Evolutionary conservation across 2,797 vertebrate species (phyloP), one percentile per base, ranked within the genome.

Genomic region (Neosalanx taihuensis): DNA sequence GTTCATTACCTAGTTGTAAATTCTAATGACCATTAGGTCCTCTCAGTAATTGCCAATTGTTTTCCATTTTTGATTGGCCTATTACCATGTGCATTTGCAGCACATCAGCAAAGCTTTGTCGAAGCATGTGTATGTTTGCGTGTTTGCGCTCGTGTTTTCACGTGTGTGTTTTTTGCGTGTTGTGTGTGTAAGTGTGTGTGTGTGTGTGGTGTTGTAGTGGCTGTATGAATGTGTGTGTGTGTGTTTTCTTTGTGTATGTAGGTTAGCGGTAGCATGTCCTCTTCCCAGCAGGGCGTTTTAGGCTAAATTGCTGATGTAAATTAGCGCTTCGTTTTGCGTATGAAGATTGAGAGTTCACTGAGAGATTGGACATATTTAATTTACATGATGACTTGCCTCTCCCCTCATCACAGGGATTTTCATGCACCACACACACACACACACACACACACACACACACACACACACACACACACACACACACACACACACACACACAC

Each of bases 1-100:
- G 95, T 98, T 99, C 97, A 99, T 99, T 99, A 99, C 96, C 96
- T 98, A 95, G 97, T 98, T 98, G 97, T 98, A 97, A 96, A 98
- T 98, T 98, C 97, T 98, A 99, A 99, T 98, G 97, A 97, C 97
- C 97, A 99, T 99, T 98, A 99, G 97, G 96, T 96, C 96, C 95
- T 98, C 95, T 94, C 96, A 96, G 94, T 96, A 96, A 96, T 96
- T 96, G 94, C 93, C 94, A 96, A 95, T 95, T 96, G 95, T 95
- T 95, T 96, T 96, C 94, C 95, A 96, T 95, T 95, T 96, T 94
- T 95, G 95, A 96, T 96, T 96, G 94, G 95, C 95, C 94, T 95
- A 95, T 95, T 95, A 96, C 95, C 94, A 97, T 98, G 96, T 95
- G 92, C 95, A 95, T 97, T 96, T 91, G 92, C 90, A 91, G 93